These are phyloP conservation scores for Chiloscyllium punctatum DNA, from an alignment of 2,797 vertebrate genomes.

Conservation along the genomic window DNA sequence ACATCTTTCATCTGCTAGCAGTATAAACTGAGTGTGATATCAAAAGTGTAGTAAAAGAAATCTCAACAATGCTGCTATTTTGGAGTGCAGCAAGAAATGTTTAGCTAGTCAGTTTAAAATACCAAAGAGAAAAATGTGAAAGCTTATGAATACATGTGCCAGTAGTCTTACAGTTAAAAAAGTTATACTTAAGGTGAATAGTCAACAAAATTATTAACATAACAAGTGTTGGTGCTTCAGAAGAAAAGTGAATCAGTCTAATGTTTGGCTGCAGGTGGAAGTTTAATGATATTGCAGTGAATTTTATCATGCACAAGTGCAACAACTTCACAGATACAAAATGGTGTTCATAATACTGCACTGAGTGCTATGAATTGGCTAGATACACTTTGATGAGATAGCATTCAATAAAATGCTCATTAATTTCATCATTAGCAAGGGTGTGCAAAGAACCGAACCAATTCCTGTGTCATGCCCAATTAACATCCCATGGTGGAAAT, in stretches of 20 bases:
- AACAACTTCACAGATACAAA: conserved; percentile 32
- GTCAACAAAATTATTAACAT: not conserved
- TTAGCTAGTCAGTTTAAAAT: not conserved
- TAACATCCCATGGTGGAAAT: conserved; percentile 97
- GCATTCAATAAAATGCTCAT: conserved; percentile 87
- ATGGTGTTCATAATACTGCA: conserved; percentile 35
- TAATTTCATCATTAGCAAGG: conserved; percentile 85
- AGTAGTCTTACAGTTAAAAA: not conserved
- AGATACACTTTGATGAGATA: conserved; percentile 81
- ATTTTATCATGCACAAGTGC: conserved; percentile 19
- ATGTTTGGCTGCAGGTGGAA: conserved; percentile 30
- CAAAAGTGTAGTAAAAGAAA: not conserved
- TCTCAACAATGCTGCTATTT: not conserved
- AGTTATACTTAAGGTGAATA: not conserved
- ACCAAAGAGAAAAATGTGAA: not conserved
- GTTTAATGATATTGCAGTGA: conserved; percentile 31
- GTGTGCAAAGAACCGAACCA: conserved; percentile 87
- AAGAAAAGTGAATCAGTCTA: not conserved
- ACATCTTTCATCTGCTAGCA: not conserved
- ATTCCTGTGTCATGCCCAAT: conserved; percentile 99
- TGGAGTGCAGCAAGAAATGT: not conserved
- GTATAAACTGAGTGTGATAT: not conserved
- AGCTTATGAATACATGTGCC: not conserved
- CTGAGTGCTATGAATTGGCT: conserved; percentile 51
- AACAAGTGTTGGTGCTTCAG: not conserved